Base-by-base conservation (phyloP, 2,113 vertebrate species). In the Corythornis madagascariensis region DNA sequence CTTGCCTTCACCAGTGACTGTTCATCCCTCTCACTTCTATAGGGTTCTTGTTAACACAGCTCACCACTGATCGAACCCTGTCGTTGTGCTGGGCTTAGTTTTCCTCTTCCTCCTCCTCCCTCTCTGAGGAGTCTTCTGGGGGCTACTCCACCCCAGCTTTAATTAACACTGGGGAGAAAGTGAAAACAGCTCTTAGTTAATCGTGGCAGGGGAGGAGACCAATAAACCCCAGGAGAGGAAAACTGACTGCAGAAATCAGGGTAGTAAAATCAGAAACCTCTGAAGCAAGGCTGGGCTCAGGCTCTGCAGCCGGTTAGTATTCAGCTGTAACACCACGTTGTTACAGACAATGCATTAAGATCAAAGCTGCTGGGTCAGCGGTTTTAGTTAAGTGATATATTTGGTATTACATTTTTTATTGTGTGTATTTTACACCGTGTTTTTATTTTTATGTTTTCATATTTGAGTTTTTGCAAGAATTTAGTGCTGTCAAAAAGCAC, bases 311-410 rank as follows among this genome's bases (percentile, higher is more conserved):
- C 60, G 0, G 91, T 96, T 93, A 89, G 84, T 83, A 95, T 96
- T 88, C 94, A 93, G 89, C 79, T 67, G 82, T 82, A 94, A 86
- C 4, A 31, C 60, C 40, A 21, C 2, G 7, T 40, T 77, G 64
- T 86, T 80, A 80, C 21, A 93, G 91, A 93, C 84, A 94, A 92
- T 71, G 85, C 79, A 95, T 91, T 95, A 93, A 91, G 85, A 94
- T 86, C 92, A 95, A 93, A 92, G 75, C 82, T 6, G 77, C 95
- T 80, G 67, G 92, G 91, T 95, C 92, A 95, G 92, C 11, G 2
- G 69, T 93, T 96, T 96, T 94, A 91, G 84, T 94, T 96, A 95
- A 96, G 78, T 94, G 94, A 96, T 93, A 57, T 89, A 96, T 95
- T 93, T 89, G 56, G 84, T 64, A 83, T 94, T 93, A 87, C 83